Evolutionary conservation across 2,888 invertebrate genomes (phyloP).

Genomic region (Lasioglossum pauxillum): DNA sequence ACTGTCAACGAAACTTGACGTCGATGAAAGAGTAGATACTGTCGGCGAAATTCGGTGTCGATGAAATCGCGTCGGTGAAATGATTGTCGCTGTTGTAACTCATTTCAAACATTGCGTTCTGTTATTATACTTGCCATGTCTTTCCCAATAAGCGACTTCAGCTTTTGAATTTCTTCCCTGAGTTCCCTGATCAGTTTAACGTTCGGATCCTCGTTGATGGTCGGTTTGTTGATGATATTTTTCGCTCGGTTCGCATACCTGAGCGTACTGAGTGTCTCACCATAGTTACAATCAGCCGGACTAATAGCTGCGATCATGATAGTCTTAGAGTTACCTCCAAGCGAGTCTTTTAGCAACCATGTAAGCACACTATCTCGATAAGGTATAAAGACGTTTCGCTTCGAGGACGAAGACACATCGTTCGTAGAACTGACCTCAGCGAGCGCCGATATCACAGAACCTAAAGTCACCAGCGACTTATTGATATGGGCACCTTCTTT

Average conservation of each 20-base stretch:
- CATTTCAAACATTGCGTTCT: background rate
- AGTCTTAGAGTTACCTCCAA: constrained; percentile 96
- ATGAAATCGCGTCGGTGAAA: no score
- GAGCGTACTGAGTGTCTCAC: constrained; percentile 93
- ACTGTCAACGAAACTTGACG: no score
- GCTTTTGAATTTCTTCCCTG: constrained; percentile 93
- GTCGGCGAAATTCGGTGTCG: no score
- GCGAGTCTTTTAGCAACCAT: constrained; percentile 94
- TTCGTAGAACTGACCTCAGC: constrained; percentile 88
- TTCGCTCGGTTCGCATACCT: constrained; percentile 95
- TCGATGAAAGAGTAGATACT: no score
- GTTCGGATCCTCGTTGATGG: constrained; percentile 95
- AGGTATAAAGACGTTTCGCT: constrained; percentile 90
- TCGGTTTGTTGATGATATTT: constrained; percentile 96
- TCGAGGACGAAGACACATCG: constrained; percentile 82
- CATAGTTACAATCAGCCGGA: constrained; percentile 94
- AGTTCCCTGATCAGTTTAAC: constrained; percentile 94
- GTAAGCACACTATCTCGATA: constrained; percentile 95
- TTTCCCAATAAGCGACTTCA: constrained; percentile 90
- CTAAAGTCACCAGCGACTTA: constrained; percentile 94
- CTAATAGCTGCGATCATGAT: constrained; percentile 95
- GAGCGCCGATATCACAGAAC: constrained; percentile 94
- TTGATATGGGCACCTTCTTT: constrained; percentile 97
- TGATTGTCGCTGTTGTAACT: no score
- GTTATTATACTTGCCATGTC: constrained; percentile 86